These are phyloP conservation scores for Amphibalanus amphitrite DNA, from an alignment of 1,140 invertebrate species.

Conservation along the genomic window DNA sequence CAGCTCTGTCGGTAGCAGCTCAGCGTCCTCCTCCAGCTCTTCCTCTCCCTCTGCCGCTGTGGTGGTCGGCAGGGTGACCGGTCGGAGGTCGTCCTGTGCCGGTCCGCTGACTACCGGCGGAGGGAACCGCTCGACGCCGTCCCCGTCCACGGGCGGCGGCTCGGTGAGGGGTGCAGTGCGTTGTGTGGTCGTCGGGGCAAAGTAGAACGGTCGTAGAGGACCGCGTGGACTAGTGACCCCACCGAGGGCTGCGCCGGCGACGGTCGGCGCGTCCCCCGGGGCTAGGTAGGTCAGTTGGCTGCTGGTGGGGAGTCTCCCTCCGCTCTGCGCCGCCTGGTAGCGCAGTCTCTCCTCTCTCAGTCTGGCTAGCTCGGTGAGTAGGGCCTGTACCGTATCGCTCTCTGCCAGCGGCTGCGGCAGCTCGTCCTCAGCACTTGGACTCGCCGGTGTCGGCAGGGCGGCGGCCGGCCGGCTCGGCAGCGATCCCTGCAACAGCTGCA, in stretches of 20 bases:
- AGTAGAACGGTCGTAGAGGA: background rate
- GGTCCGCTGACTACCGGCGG: too few relatives aligned
- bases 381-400: background rate
- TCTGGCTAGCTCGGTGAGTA: background rate
- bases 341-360: background rate
- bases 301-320: background rate
- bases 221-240: too few relatives aligned
- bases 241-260: too few relatives aligned
- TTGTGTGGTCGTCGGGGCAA: background rate
- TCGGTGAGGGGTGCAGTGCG: background rate
- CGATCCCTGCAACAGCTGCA: background rate
- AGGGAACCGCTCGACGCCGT: background rate
- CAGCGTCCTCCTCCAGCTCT: background rate
- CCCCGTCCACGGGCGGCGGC: too few relatives aligned
- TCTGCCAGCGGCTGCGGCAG: background rate
- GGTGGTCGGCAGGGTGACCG: background rate
- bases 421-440: background rate
- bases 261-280: too few relatives aligned
- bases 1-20: background rate
- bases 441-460: background rate
- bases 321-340: background rate
- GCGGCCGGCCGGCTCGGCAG: background rate
- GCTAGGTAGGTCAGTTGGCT: background rate
- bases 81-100: background rate
- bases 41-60: too few relatives aligned